phyloP scores from a whole-genome alignment of 2,797 vertebrate species.

The Microctenopoma steveboyesi region DNA sequence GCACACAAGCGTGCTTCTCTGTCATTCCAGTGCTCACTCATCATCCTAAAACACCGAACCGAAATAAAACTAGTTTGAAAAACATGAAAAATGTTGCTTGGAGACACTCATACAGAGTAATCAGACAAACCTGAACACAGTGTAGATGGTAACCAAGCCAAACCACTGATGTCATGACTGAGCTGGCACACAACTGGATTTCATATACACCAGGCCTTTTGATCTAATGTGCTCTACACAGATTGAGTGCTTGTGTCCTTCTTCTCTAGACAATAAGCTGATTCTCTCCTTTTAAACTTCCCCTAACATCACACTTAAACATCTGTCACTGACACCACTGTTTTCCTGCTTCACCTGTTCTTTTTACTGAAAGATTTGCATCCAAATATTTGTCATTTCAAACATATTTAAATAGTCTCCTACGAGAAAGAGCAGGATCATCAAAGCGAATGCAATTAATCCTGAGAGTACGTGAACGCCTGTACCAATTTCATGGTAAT shows the following conservation, averaged over 20 bases:
- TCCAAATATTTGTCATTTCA: too few relatives aligned
- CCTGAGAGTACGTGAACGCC: neutral
- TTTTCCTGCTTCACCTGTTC: constrained; percentile 12
- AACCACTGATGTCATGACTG: constrained; percentile 67
- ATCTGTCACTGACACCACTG: constrained; percentile 5
- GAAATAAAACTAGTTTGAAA: constrained; percentile 62
- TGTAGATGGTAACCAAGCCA: constrained; percentile 60
- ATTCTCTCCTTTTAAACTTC: neutral
- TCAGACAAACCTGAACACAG: constrained; percentile 55
- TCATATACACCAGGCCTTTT: constrained; percentile 47
- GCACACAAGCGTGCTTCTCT: constrained; percentile 26
- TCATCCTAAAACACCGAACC: neutral
- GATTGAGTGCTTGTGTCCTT: constrained; percentile 2
- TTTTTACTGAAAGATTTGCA: neutral
- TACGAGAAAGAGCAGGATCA: neutral
- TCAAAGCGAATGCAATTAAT: neutral
- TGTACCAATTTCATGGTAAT: neutral
- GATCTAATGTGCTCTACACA: constrained; percentile 22
- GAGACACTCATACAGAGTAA: constrained; percentile 64
- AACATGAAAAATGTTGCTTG: constrained; percentile 70
- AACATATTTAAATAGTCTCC: neutral
- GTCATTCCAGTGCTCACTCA: neutral
- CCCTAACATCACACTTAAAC: constrained; percentile 33
- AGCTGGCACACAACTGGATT: constrained; percentile 52
- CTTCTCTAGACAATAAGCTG: neutral